phyloP scores from a whole-genome alignment of 2,888 invertebrate genomes.

The Trachelus iudaicus region DNA sequence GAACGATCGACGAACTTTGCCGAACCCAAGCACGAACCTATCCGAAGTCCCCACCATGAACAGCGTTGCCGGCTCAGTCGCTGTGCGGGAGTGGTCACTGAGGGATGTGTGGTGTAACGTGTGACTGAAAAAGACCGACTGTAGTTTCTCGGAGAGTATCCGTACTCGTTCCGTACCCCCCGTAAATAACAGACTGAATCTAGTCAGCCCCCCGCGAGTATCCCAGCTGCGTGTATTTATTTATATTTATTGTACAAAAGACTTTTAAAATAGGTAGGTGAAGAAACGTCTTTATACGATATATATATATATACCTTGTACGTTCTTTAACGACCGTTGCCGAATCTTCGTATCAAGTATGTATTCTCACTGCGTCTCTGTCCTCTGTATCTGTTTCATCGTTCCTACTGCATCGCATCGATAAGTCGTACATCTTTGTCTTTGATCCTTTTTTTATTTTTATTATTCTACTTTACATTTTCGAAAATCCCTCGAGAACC shows the following conservation, averaged over 20 bases:
- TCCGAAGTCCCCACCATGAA: slow-evolving; percentile 52
- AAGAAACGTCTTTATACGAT: not conserved
- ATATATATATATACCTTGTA: slow-evolving; percentile 12
- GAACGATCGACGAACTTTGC: slow-evolving; percentile 30
- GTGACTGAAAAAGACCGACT: slow-evolving; percentile 53
- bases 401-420: not conserved
- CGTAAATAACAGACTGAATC: slow-evolving; percentile 17
- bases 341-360: not conserved
- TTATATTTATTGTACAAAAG: slow-evolving; percentile 61
- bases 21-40: slow-evolving; percentile 54
- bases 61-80: slow-evolving; percentile 63
- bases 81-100: slow-evolving; percentile 64
- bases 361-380: not conserved
- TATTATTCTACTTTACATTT: not conserved
- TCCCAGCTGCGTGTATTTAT: slow-evolving; percentile 46
- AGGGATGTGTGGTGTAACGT: slow-evolving; percentile 61
- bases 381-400: slow-evolving; percentile 1
- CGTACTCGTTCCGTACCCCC: slow-evolving; percentile 24
- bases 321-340: not conserved
- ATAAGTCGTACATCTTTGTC: too few relatives aligned
- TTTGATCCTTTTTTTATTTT: not conserved
- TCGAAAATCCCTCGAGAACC: not conserved
- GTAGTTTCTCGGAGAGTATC: slow-evolving; percentile 40
- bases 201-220: slow-evolving; percentile 21
- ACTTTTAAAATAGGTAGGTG: slow-evolving; percentile 56